Evolutionary conservation across 2,888 invertebrate species (phyloP).

Genomic region (Calliopum simillimum): DNA sequence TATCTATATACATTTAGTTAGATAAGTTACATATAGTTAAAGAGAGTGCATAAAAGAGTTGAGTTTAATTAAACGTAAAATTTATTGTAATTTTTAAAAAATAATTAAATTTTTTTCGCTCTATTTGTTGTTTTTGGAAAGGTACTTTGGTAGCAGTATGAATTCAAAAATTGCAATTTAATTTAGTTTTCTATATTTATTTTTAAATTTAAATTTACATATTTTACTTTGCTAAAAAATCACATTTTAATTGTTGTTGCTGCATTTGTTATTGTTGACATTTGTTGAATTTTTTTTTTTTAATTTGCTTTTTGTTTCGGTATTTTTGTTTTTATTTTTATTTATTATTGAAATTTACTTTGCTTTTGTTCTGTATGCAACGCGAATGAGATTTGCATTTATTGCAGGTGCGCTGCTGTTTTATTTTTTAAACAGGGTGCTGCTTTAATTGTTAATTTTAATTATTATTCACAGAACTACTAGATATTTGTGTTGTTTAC

Average conservation of each 20-base stretch:
- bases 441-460: neutral
- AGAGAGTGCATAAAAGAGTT: too few relatives aligned
- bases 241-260: slow-evolving; percentile 2
- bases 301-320: neutral
- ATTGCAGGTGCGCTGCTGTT: neutral
- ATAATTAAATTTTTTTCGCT: neutral
- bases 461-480: neutral
- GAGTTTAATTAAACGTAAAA: too few relatives aligned
- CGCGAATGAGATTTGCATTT: neutral
- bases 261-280: neutral
- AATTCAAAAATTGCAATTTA: neutral
- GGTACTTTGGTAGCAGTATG: slow-evolving; percentile 22
- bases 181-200: neutral
- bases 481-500: neutral
- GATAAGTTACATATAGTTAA: too few relatives aligned
- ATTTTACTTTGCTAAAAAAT: neutral
- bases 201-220: neutral
- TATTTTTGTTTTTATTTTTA: too few relatives aligned
- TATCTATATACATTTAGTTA: neutral
- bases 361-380: too few relatives aligned
- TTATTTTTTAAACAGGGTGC: neutral
- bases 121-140: neutral
- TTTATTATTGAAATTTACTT: too few relatives aligned
- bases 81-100: too few relatives aligned
- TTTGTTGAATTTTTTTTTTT: neutral